Base-by-base conservation (phyloP, 35 echinoderm and acorn worm species). In the Ophiothrix spiculata region DNA sequence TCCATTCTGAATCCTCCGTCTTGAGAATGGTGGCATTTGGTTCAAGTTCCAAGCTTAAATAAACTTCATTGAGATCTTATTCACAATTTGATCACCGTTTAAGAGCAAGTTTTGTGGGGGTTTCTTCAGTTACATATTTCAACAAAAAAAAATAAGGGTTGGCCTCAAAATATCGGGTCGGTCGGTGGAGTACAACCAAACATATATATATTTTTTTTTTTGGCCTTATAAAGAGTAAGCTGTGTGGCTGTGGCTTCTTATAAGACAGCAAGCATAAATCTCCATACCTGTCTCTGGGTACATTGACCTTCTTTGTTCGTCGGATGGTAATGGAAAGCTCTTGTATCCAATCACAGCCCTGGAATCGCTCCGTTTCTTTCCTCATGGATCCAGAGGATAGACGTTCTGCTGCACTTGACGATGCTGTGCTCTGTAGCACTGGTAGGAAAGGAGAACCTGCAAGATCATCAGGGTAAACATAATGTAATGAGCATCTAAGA, bases 301-400 rank as follows among this genome's bases (percentile, higher is more conserved):
- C 39, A 33, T 80, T 85, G 39, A 95, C 85, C 36, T 91, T 95
- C 86, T 90, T 99, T 34, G 92, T 92, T 79, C 88, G 91, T 23
- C 96, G 76, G 19, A 99, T 91, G 4, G 96, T 99, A 37, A 99
- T 93, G 32, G 96, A 99, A 15, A 99, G 81, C 80, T 99, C 92
- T 37, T 99, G 96, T 32, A 99, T 93, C 86, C 93, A 91, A 77
- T 99, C 95, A 89, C 91, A 94, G 37, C 95, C 95, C 33, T 81
- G 86, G 81, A 88, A 87, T 56, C 88, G 90, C 6, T 93, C 88
- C 79, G 88, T 88, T 38, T 98, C 91, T 56, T 85, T 93, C 31
- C 79, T 90, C 31, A 90, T 77, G 76, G 92, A 54, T n/a, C 77
- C 81, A 34, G 86, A 35, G 19, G 91, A 64, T 34, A 98, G 79